phyloP scores from a whole-genome alignment of 1,140 invertebrate species.

The Eueides isabella region DNA sequence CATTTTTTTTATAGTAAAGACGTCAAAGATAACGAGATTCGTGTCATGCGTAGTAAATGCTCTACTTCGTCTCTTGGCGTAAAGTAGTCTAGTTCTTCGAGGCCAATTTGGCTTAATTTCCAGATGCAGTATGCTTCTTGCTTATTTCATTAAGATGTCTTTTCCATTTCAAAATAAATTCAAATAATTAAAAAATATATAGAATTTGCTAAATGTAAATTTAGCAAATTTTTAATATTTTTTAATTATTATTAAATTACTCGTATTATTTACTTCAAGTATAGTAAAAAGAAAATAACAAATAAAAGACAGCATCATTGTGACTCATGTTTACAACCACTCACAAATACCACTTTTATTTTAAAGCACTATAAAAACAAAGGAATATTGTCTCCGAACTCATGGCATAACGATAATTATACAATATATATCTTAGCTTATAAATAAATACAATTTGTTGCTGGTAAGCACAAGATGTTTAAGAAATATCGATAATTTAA shows the following conservation, averaged over 20 bases:
- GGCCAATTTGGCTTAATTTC: too few relatives aligned
- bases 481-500: not conserved
- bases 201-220: too few relatives aligned
- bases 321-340: slow-evolving; percentile 80
- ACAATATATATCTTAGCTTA: slow-evolving; percentile 56
- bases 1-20: too few relatives aligned
- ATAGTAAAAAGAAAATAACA: slow-evolving; percentile 13
- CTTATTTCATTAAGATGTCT: too few relatives aligned
- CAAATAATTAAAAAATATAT: not conserved
- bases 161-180: too few relatives aligned
- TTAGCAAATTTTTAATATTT: too few relatives aligned
- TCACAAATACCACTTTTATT: slow-evolving; percentile 78
- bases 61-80: too few relatives aligned
- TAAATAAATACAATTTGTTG: slow-evolving; percentile 62
- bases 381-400: slow-evolving; percentile 67
- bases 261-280: too few relatives aligned
- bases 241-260: not conserved
- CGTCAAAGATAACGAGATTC: too few relatives aligned
- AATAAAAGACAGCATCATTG: slow-evolving; percentile 70
- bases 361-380: slow-evolving; percentile 75
- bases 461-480: slow-evolving; percentile 23
- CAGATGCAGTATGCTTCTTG: too few relatives aligned
- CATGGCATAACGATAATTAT: slow-evolving; percentile 75
- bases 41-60: too few relatives aligned
- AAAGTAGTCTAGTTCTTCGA: too few relatives aligned